Evolutionary conservation across 2,797 vertebrate genomes (phyloP), one percentile per base, ranked within the genome.

Genomic region (Acrocephalus scirpaceus): DNA sequence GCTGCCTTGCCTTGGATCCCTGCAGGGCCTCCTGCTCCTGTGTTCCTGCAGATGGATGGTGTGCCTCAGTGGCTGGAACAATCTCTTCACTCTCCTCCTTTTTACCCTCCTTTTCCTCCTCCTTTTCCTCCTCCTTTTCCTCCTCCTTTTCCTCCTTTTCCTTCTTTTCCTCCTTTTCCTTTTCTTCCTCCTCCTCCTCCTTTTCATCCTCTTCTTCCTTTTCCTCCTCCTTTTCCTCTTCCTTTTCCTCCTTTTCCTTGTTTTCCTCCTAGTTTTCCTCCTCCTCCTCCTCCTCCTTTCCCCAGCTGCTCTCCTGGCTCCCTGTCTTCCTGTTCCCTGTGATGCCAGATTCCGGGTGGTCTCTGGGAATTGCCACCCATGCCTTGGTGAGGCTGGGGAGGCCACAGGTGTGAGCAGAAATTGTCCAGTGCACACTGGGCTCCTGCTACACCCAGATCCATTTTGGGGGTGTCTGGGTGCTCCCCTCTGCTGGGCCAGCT

Each of bases 351-450:
- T 66, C 22, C 22, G 3, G 7, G 18, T 12, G 10, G 4, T 14
- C 21, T 23, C 56, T 2, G 6, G 86, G 44, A 38, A 20, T 13
- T 22, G 17, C 3, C 51, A 6, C 25, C 23, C 1, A 0, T 40
- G 42, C 16, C 74, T 22, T 0, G 2, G 20, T 5, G 61, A 38
- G 40, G 16, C 1, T 23, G 47, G 44, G 22, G 32, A 72, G 11
- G n/a, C 26, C 3, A 2, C 17, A 8, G 2, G 15, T 1, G 18
- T 8, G 38, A 73, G 61, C 51, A 48, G 71, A 2, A 6, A 0
- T 0, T 2, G 13, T 26, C 20, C 65, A 2, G 30, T 1, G 1
- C 1, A 0, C 4, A 4, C 34, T 56, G 60, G 1, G 22, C 16
- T 32, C 62, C 83, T 26, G 32, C 48, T n/a, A 3, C 4, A 2